Conservation (phyloP, 2,797 vertebrate genomes). For the Enteromius trimaculatus region DNA sequence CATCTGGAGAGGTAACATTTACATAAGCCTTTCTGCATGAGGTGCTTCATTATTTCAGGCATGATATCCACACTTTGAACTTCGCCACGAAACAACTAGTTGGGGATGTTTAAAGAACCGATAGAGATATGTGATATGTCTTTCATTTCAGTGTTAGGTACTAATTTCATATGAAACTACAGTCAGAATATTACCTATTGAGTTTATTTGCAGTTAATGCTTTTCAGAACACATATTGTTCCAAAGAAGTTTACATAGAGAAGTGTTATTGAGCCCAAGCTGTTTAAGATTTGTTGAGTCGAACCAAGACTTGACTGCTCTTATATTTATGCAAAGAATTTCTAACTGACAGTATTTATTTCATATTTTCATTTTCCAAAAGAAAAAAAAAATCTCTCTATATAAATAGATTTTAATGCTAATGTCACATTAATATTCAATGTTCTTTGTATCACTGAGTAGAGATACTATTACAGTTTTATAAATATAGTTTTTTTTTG, state of each 20-base stretch:
- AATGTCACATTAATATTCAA: background rate
- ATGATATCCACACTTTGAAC: slow-evolving; percentile 75
- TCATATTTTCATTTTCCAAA: background rate
- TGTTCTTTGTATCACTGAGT: background rate
- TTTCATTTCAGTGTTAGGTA: slow-evolving; percentile 13
- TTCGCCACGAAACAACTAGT: slow-evolving; percentile 53
- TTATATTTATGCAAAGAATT: background rate
- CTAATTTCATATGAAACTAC: background rate
- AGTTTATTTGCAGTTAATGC: background rate
- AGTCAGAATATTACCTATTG: background rate
- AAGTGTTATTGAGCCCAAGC: background rate
- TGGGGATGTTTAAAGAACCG: slow-evolving; percentile 28
- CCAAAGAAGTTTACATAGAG: background rate
- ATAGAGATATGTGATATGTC: background rate
- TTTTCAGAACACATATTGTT: background rate
- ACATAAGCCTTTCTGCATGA: slow-evolving; percentile 77
- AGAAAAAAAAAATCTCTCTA: too few relatives aligned
- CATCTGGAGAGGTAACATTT: slow-evolving; percentile 83
- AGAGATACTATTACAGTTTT: background rate
- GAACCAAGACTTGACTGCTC: background rate
- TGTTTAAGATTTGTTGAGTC: background rate
- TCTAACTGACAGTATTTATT: background rate
- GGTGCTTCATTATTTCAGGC: slow-evolving; percentile 73
- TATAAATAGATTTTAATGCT: background rate
- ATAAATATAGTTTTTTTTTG: background rate